These are phyloP conservation scores for Malaclemys terrapin DNA, from an alignment of 2,113 vertebrate genomes.

Conservation along the genomic window DNA sequence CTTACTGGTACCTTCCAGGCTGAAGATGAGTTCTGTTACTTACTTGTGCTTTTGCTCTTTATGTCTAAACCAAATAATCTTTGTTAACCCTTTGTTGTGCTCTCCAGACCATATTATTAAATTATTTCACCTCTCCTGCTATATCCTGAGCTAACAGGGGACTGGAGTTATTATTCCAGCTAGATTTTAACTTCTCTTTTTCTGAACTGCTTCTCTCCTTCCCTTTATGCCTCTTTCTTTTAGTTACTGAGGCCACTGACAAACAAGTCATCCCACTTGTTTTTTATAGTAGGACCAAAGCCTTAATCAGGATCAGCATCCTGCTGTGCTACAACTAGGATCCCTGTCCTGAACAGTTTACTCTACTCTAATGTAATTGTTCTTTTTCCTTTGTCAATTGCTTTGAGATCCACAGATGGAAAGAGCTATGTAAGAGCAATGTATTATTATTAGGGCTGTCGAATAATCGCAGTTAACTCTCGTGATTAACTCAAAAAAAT, in stretches of 20 bases:
- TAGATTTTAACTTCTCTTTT: background rate
- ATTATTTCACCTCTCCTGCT: background rate
- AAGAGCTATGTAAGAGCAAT: background rate
- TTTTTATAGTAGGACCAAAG: background rate
- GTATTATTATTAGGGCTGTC: background rate
- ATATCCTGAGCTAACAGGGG: background rate
- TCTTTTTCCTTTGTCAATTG: constrained; percentile 6
- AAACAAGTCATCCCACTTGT: background rate
- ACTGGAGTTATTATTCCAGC: background rate
- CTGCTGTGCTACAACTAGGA: background rate
- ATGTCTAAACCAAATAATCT: background rate
- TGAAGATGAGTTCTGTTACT: background rate
- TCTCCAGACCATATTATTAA: background rate
- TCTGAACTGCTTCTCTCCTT: background rate
- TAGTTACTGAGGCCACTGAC: background rate
- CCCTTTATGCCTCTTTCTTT: background rate
- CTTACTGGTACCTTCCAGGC: fast-evolving
- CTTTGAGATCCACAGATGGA: background rate
- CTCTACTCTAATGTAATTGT: background rate
- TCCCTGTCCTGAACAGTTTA: background rate
- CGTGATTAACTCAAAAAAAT: no score
- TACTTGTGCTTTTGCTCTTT: fast-evolving
- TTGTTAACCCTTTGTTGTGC: background rate
- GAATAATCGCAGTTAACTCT: no score
- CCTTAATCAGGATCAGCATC: background rate